Percentiles rank a stretch among this genome's conserved stretches.
These are phyloP conservation scores for Megalonaias nervosa DNA, from an alignment of 1,140 invertebrate genomes.

Conservation along the genomic window DNA sequence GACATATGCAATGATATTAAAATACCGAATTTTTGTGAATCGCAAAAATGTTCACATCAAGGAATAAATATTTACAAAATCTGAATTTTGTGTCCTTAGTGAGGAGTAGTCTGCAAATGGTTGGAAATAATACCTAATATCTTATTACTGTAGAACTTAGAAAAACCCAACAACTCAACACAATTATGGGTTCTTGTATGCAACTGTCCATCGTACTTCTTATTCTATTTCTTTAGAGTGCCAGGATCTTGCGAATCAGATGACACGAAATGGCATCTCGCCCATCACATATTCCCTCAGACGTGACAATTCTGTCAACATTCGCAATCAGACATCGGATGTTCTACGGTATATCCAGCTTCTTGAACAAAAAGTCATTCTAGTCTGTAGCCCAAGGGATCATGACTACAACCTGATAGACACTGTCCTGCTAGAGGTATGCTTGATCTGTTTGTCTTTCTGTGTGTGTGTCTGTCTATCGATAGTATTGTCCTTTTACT, in stretches of 20 bases:
- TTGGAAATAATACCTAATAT: no score
- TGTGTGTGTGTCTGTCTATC: background rate
- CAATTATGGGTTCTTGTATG: no score
- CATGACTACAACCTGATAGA: constrained; percentile 53
- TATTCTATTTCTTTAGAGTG: constrained; percentile 45
- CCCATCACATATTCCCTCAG: constrained; percentile 56
- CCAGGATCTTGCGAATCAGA: constrained; percentile 54
- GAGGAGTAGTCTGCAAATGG: no score
- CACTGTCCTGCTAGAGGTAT: constrained; percentile 49
- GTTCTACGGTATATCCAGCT: constrained; percentile 54
- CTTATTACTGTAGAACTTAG: no score
- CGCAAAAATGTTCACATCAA: no score
- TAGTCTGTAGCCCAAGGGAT: constrained; percentile 64
- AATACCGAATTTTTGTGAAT: no score
- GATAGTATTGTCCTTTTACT: no score
- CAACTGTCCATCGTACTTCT: no score
- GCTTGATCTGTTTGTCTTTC: background rate
- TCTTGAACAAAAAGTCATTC: constrained; percentile 45
- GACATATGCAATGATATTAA: no score
- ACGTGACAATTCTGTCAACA: constrained; percentile 15
- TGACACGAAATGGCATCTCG: constrained; percentile 56
- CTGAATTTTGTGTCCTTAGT: no score
- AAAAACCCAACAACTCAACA: no score
- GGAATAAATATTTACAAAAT: no score
- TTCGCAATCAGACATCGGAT: constrained; percentile 34